Base-by-base conservation (phyloP, 2,888 invertebrate genomes). In the Oxytorus armatus region DNA sequence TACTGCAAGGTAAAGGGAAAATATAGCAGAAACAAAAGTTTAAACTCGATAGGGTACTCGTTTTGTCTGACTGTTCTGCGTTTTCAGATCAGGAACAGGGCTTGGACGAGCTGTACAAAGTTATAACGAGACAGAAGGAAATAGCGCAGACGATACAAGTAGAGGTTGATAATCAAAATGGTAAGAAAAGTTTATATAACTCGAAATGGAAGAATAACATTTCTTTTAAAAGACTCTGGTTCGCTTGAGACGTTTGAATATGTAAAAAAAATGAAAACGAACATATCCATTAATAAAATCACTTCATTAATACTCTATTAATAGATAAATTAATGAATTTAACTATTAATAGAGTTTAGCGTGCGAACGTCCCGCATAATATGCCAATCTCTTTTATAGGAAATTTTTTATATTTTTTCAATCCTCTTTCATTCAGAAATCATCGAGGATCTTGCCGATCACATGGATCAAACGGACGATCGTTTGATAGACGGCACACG, bases 91-190 rank as follows among this genome's bases (percentile, higher is more conserved):
- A 97, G 93, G 96, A 97, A 87, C 92, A 93, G 82, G 96, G 96
- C 0, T 92, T 97, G 29, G 96, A 97, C 78, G 94, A 94, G 68
- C 92, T 97, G 55, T 95, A 96, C 0, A 94, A 95, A 89, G 95
- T 96, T 3, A 95, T 97, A 76, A 93, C 95, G 0, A 92, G 96
- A 4, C 97, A 97, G 88, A 96, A 96, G 86, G 93, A 95, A 85
- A 94, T 97, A 87, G 96, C 96, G 5, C 92, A 94, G 57, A 95
- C 95, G 59, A 95, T 97, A 84, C 95, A 95, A 10, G 93, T 93
- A 86, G 97, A 97, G 92, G 96, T 97, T 0, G 95, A 95, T 86
- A 92, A 94, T 83, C 97, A 97, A 87, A 96, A 96, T 93, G 96
- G 96, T 96, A 91, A 89, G 76, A 44, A 55, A 16, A 66, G 21